Evolutionary conservation across 2,113 vertebrate genomes (phyloP), one percentile per base, ranked within the genome.

Genomic region (Piprites chloris): DNA sequence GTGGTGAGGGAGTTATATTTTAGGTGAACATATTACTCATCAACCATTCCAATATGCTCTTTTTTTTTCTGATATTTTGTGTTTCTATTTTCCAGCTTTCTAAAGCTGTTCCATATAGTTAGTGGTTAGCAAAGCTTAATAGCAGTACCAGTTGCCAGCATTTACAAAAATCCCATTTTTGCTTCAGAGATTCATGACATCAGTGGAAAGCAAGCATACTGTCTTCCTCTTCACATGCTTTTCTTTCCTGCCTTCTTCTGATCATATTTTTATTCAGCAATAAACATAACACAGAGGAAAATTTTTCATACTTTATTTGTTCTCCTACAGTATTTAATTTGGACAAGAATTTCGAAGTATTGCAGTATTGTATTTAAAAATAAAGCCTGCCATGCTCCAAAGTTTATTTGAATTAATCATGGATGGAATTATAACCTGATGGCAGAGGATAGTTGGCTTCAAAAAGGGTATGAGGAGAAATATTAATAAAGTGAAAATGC

Each of bases 401-500:
- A 69, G 41, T 92, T 89, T 86, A 66, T 88, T 67, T 93, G 79
- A 93, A 80, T 94, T 93, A 90, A 63, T 93, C 62, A 72, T 19
- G 44, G 62, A 35, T 41, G 62, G 78, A 89, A 93, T 89, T 73
- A 58, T 63, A 94, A 91, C 55, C 33, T 83, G 49, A 86, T 55
- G 81, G 74, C n/a, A 93, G 41, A 81, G 49, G n/a, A 33, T 50
- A 90, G 95, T 44, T 91, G 77, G 19, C 81, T 91, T 76, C 30
- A 81, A 41, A 88, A 90, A 81, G 35, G 16, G 9, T 42, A 81
- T 39, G n/a, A 91, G 73, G 39, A 90, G 44, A 30, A 89, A 80
- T 66, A 91, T 91, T 93, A 96, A 96, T 93, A 87, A 96, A 88
- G 63, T 81, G 67, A 76, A 89, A 95, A 84, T 62, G 39, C 76